Base-by-base conservation (phyloP, 1,140 invertebrate species). In the Drosophila obscura region DNA sequence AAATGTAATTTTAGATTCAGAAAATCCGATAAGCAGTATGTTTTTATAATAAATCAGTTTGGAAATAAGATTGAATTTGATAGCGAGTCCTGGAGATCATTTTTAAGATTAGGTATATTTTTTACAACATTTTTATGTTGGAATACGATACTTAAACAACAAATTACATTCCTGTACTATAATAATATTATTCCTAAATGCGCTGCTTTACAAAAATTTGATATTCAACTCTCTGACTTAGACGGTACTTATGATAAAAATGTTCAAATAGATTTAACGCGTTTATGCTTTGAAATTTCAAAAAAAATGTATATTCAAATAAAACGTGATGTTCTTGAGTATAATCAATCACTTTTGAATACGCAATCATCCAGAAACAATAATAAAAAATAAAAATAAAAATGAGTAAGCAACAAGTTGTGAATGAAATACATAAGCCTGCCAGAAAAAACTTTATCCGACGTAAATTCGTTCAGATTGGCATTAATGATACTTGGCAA, bases 371-470 rank as follows among this genome's bases (percentile, higher is more conserved):
- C 26, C 26, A 16, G 8, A 6, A 7, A 31, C 8, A 31, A 31
- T 8, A 31, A 31, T 31, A 31, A 8, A 31, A 9, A 35, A 19
- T 15, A 35, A 31, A 52, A 35, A 44, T 13, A 2, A 49, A 19
- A 19, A 19, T 19, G 19, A 19, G 19, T 19, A 19, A 19, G 19
- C 19, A 19, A 19, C 19, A 57, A 57, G 55, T 45, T 45, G 41
- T 57, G 8, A 26, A 11, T 44, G 13, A 49, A 59, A 59, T 59
- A 46, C 45, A 59, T 31, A 59, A 59, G n/a, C 45, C 5, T 31
- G 26, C 5, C 1, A n/a, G 15, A 19, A 35, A 35, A 45, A 46
- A 46, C 6, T 58, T 57, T 28, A 28, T 11, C 1, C n/a, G n/a
- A 9, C 15, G 24, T 13, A 59, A 48, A 28, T 56, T 45, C 15